These are phyloP conservation scores for Tinea pellionella DNA, from an alignment of 2,888 invertebrate genomes.

Conservation along the genomic window DNA sequence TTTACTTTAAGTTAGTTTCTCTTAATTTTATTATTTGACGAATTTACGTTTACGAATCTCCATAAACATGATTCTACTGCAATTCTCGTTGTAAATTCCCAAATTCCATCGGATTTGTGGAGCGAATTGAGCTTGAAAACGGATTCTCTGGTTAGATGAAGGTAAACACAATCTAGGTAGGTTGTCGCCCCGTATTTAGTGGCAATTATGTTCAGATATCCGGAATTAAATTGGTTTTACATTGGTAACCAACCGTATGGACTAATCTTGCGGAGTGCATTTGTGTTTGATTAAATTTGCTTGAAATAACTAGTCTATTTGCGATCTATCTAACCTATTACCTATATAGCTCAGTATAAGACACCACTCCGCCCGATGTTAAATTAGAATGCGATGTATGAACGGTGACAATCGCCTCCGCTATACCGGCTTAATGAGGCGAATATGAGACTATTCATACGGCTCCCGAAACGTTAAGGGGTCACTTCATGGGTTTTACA, in stretches of 20 bases:
- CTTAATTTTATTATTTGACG: too few species aligned
- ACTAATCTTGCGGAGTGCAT: neutral
- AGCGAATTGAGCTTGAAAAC: neutral
- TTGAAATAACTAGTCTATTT: neutral
- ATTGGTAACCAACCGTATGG: neutral
- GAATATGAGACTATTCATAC: too few species aligned
- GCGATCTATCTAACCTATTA: too few species aligned
- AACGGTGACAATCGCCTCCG: too few species aligned
- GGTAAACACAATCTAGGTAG: neutral
- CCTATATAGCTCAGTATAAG: too few species aligned
- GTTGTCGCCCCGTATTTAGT: slow-evolving; percentile 17
- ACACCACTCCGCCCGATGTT: too few species aligned
- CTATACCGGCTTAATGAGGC: too few species aligned
- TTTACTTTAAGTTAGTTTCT: too few species aligned
- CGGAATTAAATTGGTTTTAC: slow-evolving; percentile 25
- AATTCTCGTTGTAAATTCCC: neutral
- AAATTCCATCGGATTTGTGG: neutral
- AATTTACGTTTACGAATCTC: neutral
- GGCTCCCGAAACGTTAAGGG: too few species aligned
- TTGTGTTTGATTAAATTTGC: neutral
- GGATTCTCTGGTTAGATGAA: slow-evolving; percentile 3
- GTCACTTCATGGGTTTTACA: too few species aligned
- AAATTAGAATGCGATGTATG: too few species aligned
- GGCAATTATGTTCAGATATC: slow-evolving; percentile 31
- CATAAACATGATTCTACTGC: neutral